Evolutionary conservation across 1,140 invertebrate genomes (phyloP), one percentile per base, ranked within the genome.

Genomic region (Macrocentrus cingulum): DNA sequence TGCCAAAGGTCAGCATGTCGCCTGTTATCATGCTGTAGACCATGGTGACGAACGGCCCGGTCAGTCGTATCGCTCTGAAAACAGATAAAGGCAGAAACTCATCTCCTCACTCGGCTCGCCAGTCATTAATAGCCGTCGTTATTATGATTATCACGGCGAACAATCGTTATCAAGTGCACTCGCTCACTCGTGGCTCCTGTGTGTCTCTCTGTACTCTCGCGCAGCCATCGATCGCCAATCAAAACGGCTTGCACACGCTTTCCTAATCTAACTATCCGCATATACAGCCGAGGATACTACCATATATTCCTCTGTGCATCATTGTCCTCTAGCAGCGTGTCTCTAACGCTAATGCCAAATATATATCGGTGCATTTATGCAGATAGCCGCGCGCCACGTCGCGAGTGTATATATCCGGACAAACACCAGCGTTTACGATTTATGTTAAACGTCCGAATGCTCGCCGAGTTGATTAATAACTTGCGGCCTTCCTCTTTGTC

Each of bases 31-130:
- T 99, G 66, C 89, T 92, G 81, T 96, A 98, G 51, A 98, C 94
- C 96, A 98, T 99, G 13, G 96, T 97, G 45, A 99, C 94, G 80
- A 98, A 98, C 0, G 96, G 95, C 49, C 97, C 97, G 0, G 95
- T 98, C 42, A 97, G 73, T 50, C 91, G 88, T 13, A 97, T 87
- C 32, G 94, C 94, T 20, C 96, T 98, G 80, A 84, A 81, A 63
- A 55, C 32, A 51, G 51, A 62, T 60, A 60, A 56, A 55, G 53
- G 13, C 32, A 37, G 4, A 36, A 34, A 34, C 32, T 19, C 16
- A 8, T 34, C 7, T 19, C 25, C 9, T 36, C 25, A 37, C 36
- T 29, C 36, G 13, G 4, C 13, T 39, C 36, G 8, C 4, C 15
- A 51, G 32, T 51, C 49, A 51, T 51, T 51, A 37, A 36, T 49